phyloP scores from a whole-genome alignment of 1,140 invertebrate species.

The Chionoecetes opilio region DNA sequence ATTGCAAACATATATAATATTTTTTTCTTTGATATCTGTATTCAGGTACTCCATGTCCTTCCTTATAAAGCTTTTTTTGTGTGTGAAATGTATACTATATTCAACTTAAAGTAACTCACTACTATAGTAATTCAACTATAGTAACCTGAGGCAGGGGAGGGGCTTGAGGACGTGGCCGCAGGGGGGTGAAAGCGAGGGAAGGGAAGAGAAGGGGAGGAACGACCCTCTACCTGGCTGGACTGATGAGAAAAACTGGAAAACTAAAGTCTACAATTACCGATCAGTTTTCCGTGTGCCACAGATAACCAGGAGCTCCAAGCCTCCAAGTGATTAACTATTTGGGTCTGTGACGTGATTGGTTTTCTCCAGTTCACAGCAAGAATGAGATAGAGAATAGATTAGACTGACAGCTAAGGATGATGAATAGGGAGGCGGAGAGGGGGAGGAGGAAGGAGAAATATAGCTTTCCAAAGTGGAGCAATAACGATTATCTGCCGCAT shows the following conservation, averaged over 20 bases:
- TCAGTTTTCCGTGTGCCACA: not conserved
- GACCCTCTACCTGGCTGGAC: not conserved
- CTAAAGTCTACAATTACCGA: not conserved
- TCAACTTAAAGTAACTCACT: too few species aligned
- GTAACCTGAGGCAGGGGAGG: not conserved
- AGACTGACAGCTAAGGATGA: constrained; percentile 8
- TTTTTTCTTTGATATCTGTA: too few species aligned
- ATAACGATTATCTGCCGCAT: not conserved
- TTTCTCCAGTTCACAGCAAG: not conserved
- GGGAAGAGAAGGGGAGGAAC: not conserved
- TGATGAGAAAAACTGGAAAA: not conserved
- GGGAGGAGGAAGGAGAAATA: not conserved
- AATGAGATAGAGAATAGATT: constrained; percentile 1
- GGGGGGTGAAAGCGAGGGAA: not conserved
- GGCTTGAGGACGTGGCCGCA: not conserved
- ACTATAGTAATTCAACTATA: too few species aligned
- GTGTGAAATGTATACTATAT: not conserved
- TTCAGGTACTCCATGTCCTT: too few species aligned
- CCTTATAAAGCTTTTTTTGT: not conserved
- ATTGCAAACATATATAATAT: too few species aligned
- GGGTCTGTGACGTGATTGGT: not conserved
- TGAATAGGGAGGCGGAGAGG: not conserved
- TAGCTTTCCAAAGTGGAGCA: not conserved
- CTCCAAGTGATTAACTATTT: not conserved
- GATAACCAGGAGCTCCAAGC: not conserved